These are phyloP conservation scores for Romanogobio albipinnatus DNA, from an alignment of 2,113 vertebrate species.

Conservation along the genomic window DNA sequence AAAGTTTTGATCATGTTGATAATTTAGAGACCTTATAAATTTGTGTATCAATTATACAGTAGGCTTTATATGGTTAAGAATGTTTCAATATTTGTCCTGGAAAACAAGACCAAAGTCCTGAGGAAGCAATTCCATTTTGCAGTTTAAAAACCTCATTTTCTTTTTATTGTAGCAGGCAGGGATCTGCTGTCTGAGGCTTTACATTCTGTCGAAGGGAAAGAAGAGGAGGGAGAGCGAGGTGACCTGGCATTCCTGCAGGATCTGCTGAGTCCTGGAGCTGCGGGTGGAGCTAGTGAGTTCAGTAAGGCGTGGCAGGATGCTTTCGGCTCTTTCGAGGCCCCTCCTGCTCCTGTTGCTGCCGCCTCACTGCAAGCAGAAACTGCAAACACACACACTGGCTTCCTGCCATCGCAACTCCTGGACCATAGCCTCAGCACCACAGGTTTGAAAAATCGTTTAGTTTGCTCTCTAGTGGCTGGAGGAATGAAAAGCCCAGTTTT, in stretches of 20 bases:
- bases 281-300: conserved; percentile 67
- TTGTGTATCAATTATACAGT: too few relatives aligned
- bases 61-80: not conserved
- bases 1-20: too few relatives aligned
- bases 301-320: conserved; percentile 73
- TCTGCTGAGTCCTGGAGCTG: conserved; percentile 71
- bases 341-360: conserved; percentile 33
- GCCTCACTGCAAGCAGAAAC: not conserved
- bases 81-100: not conserved
- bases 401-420: conserved; percentile 86
- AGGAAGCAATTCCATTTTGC: not conserved
- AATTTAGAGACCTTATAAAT: too few relatives aligned
- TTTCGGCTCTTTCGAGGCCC: conserved; percentile 70
- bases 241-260: conserved; percentile 84
- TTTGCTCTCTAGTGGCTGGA: conserved; percentile 45
- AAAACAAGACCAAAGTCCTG: too few relatives aligned
- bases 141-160: not conserved
- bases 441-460: conserved; percentile 60
- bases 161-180: conserved; percentile 20
- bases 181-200: conserved; percentile 34
- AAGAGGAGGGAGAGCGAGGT: conserved; percentile 73
- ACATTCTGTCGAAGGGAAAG: conserved; percentile 68
- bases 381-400: conserved; percentile 64
- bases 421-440: conserved; percentile 81
- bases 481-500: not conserved